phyloP scores from a whole-genome alignment of 2,888 invertebrate species.

The Beris morrisii region DNA sequence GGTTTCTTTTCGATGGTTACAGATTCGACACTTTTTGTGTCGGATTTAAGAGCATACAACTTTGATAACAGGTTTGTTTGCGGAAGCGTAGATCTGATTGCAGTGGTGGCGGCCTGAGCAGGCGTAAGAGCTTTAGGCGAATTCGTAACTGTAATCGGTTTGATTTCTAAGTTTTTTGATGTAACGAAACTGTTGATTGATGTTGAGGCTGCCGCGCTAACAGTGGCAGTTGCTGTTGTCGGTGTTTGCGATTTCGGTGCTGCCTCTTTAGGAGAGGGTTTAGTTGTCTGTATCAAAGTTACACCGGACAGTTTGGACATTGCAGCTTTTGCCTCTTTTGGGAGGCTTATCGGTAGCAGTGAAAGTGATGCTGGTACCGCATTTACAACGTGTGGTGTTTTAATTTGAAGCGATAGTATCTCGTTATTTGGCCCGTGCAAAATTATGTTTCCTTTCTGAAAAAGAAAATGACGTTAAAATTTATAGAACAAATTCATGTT shows the following conservation, averaged over 20 bases:
- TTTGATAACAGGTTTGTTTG: conserved; percentile 5
- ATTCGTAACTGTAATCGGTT: conserved; percentile 32
- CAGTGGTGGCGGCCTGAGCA: conserved; percentile 34
- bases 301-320: conserved; percentile 23
- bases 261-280: conserved; percentile 8
- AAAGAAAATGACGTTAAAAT: not conserved
- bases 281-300: conserved; percentile 10
- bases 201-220: not conserved
- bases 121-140: conserved; percentile 29
- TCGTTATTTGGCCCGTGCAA: conserved; percentile 36
- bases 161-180: conserved; percentile 33
- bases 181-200: conserved; percentile 14
- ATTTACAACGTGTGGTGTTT: conserved; percentile 11
- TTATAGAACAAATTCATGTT: too few relatives aligned
- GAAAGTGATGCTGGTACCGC: conserved; percentile 27
- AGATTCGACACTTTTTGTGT: not conserved
- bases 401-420: conserved; percentile 37
- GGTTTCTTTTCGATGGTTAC: conserved; percentile 27
- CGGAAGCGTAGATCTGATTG: not conserved
- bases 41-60: conserved; percentile 5
- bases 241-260: not conserved
- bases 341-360: conserved; percentile 29
- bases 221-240: conserved; percentile 1
- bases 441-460: conserved; percentile 37
- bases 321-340: conserved; percentile 27